Evolutionary conservation across 2,113 vertebrate genomes (phyloP).

Genomic region (Herpetotheres cachinnans): DNA sequence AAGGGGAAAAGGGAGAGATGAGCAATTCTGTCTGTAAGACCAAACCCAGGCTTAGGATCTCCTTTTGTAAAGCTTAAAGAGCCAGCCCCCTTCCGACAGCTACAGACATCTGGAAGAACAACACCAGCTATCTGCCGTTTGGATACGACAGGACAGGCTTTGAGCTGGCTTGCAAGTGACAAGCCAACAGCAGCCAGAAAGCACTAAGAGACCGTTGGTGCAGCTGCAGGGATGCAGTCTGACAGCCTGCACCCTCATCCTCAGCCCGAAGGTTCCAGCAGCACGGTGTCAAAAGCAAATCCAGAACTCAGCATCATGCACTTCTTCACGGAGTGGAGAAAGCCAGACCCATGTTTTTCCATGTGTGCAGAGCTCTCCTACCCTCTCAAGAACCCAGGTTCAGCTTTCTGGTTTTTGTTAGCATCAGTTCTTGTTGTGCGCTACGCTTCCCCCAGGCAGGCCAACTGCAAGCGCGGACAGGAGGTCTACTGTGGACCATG

Average conservation of each 20-base stretch:
- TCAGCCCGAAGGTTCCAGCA: background rate
- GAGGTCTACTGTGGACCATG: background rate
- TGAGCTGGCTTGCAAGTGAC: background rate
- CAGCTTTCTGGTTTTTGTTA: background rate
- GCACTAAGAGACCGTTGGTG: background rate
- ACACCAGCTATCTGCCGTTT: background rate
- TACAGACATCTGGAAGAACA: background rate
- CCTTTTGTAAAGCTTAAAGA: background rate
- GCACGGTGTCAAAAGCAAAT: background rate
- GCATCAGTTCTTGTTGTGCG: background rate
- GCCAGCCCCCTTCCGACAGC: background rate
- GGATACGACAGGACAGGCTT: background rate
- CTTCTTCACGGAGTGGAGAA: rapidly evolving
- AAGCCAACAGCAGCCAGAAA: background rate
- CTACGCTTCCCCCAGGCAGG: background rate
- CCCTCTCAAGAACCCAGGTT: background rate
- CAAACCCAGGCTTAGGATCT: background rate
- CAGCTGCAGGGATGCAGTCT: background rate
- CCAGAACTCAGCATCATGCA: background rate
- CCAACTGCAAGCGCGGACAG: rapidly evolving
- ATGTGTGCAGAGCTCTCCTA: background rate
- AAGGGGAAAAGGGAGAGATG: background rate
- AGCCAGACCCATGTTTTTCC: background rate
- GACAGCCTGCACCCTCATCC: background rate
- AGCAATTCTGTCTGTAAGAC: rapidly evolving